Base-by-base conservation (phyloP, 2,888 invertebrate species). In the Pyrochroa serraticornis region DNA sequence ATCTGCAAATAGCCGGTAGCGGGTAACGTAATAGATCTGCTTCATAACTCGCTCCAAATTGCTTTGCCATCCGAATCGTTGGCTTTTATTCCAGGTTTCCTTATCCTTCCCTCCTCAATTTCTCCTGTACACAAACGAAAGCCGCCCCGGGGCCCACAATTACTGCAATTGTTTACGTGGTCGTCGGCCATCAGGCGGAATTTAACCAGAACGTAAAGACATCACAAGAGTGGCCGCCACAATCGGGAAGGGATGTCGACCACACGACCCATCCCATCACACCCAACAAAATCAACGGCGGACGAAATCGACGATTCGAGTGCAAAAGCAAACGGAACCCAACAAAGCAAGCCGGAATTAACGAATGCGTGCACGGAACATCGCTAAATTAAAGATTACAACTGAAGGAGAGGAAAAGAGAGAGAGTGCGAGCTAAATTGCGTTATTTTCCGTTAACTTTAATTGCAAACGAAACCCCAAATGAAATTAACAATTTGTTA, bases 311-410 rank as follows among this genome's bases (percentile, higher is more conserved):
- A 37, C 44, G 38, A 34, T 13, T 56, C 56, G 39, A 56, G 44
- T 56, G 48, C 49, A 37, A 46, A 57, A 43, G 44, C 36, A 50
- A 57, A 45, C 50, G 43, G 41, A 58, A 51, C 42, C 47, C 31
- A 39, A 52, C 58, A 52, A 58, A 58, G 57, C 57, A 33, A 35
- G 34, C 41, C 32, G 42, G 52, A 58, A 52, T 58, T 58, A 58
- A 52, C 58, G 43, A 58, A 58, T 58, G 58, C 58, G 47, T 58
- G 52, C 58, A 42, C 42, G 52, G 48, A 58, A 52, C 52, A 52
- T 52, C 51, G 30, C 47, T 58, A 52, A 58, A 58, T 58, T 58
- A 58, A 51, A 52, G 58, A 58, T 58, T 58, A 58, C 47, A 36
- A 5, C 22, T 2, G 22, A 22, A 9, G 37, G 42, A 10, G 13